These are phyloP conservation scores for Pantala flavescens DNA, from an alignment of 1,140 invertebrate species.

Conservation along the genomic window DNA sequence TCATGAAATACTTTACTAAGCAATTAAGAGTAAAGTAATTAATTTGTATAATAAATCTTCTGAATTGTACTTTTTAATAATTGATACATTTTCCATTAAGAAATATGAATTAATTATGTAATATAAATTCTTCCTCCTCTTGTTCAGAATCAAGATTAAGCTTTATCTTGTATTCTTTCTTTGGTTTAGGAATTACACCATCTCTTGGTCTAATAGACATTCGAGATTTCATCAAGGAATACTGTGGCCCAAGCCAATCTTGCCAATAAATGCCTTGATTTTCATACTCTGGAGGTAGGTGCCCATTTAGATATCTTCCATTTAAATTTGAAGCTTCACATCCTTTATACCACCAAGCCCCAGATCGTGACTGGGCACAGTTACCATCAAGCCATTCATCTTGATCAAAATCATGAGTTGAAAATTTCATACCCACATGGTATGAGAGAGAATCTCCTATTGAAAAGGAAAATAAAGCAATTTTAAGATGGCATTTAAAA, in stretches of 20 bases:
- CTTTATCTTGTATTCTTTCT: background rate
- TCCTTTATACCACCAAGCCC: constrained; percentile 53
- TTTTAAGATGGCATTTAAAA: no score
- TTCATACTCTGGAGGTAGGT: constrained; percentile 37
- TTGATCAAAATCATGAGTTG: constrained; percentile 59
- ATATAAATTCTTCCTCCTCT: no score
- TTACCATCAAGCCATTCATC: constrained; percentile 57
- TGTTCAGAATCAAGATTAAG: background rate
- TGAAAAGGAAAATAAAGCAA: background rate
- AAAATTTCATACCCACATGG: constrained; percentile 61
- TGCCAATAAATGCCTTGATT: constrained; percentile 51
- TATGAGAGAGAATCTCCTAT: constrained; percentile 53
- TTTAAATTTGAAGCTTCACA: constrained; percentile 40
- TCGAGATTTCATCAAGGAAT: constrained; percentile 40
- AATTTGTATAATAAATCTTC: no score
- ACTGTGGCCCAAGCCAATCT: constrained; percentile 43
- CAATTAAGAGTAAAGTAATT: no score
- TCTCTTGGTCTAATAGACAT: constrained; percentile 46
- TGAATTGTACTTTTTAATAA: no score
- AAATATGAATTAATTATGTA: no score
- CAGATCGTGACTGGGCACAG: constrained; percentile 51
- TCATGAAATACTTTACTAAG: no score
- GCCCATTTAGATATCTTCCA: constrained; percentile 44
- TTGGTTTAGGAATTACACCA: constrained; percentile 20
- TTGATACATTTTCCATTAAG: no score